Evolutionary conservation across 2,888 invertebrate species (phyloP).

Genomic region (Mesopsocus fuscifrons): DNA sequence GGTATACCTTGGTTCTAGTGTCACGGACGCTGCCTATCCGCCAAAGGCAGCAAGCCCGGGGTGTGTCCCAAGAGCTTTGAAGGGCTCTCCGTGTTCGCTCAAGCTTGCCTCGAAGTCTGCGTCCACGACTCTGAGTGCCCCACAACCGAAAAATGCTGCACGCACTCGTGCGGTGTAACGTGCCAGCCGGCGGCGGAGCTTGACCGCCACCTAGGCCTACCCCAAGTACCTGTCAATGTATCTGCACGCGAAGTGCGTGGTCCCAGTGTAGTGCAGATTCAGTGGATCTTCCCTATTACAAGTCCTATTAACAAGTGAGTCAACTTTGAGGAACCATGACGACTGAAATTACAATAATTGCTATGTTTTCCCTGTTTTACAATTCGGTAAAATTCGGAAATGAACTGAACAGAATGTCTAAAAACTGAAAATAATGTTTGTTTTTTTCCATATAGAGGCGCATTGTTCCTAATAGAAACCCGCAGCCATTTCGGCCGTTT

Average conservation of each 20-base stretch:
- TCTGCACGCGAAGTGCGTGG: slow-evolving; percentile 35
- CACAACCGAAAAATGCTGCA: slow-evolving; percentile 48
- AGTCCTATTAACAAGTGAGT: too few relatives aligned
- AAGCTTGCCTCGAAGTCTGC: slow-evolving; percentile 22
- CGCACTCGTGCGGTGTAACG: slow-evolving; percentile 43
- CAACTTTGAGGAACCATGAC: too few relatives aligned
- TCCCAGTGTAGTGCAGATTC: slow-evolving; percentile 27
- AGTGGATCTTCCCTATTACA: slow-evolving; percentile 11
- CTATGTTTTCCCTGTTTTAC: too few relatives aligned
- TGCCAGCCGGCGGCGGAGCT: slow-evolving; percentile 44
- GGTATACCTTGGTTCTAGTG: background rate
- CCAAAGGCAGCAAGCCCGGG: background rate
- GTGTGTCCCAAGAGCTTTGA: background rate
- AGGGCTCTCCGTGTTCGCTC: background rate
- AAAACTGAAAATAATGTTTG: too few relatives aligned
- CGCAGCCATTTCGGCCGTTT: slow-evolving; percentile 48
- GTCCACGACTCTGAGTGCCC: slow-evolving; percentile 46
- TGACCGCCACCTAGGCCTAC: slow-evolving; percentile 29
- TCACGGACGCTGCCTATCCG: background rate
- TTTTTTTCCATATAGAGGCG: slow-evolving; percentile 14
- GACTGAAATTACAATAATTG: too few relatives aligned
- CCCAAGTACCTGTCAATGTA: slow-evolving; percentile 39
- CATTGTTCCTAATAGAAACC: slow-evolving; percentile 44
- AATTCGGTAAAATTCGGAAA: too few relatives aligned
- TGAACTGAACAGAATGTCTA: too few relatives aligned